Evolutionary conservation across 2,888 invertebrate genomes (phyloP).

Genomic region (Cabera pusaria): DNA sequence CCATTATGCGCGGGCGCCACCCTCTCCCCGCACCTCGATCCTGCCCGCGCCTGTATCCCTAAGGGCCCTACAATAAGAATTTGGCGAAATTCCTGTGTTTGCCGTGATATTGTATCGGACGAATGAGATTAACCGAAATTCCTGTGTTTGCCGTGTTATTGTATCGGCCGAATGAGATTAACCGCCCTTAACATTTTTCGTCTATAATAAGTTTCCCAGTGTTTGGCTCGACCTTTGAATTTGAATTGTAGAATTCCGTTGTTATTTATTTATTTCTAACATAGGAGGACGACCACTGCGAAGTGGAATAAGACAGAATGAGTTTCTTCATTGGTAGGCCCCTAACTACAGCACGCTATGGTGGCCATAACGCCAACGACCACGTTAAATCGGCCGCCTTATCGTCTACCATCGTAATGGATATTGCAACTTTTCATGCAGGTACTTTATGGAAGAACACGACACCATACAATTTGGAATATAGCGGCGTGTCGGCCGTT

Average conservation of each 20-base stretch:
- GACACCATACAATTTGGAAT: slow-evolving; percentile 22
- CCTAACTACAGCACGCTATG: background rate
- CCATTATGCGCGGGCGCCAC: slow-evolving; percentile 80
- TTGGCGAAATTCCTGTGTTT: slow-evolving; percentile 14
- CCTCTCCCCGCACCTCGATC: slow-evolving; percentile 45
- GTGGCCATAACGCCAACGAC: slow-evolving; percentile 30
- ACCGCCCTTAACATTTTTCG: too few species aligned
- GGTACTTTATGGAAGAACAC: slow-evolving; percentile 38
- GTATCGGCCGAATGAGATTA: too few species aligned
- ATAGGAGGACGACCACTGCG: too few species aligned
- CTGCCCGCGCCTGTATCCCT: background rate
- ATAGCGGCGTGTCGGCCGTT: slow-evolving; percentile 8
- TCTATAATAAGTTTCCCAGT: too few species aligned
- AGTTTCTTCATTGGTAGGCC: slow-evolving; percentile 1
- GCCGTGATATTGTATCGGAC: too few species aligned
- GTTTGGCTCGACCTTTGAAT: too few species aligned
- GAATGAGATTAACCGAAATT: too few species aligned
- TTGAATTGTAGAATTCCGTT: too few species aligned
- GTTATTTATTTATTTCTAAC: too few species aligned
- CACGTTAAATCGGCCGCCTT: slow-evolving; percentile 54
- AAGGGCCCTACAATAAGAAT: slow-evolving; percentile 13
- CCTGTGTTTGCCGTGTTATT: too few species aligned
- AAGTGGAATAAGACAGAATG: too few species aligned
- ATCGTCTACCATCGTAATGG: slow-evolving; percentile 58
- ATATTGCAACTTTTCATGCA: slow-evolving; percentile 48